Percentiles rank a stretch among this genome's conserved stretches.
Evolutionary conservation across 2,113 vertebrate genomes (phyloP).

Genomic region (Antechinus flavipes): DNA sequence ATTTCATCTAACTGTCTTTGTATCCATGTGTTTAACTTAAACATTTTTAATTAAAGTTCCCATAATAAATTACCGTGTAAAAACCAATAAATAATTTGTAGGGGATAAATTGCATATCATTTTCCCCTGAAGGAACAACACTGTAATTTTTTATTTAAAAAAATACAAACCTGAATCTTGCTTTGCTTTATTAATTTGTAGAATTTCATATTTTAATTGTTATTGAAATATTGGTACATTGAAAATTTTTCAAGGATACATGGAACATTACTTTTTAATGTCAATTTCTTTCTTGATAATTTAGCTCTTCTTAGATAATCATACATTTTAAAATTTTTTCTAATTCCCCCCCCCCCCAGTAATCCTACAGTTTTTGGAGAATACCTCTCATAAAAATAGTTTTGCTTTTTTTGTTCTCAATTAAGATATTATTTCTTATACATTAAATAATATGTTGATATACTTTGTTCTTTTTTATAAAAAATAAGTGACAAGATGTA

Average conservation of each 20-base stretch:
- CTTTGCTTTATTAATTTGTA: background rate
- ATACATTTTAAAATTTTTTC: background rate
- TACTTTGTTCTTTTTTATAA: background rate
- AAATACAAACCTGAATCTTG: background rate
- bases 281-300: background rate
- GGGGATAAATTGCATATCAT: constrained; percentile 22
- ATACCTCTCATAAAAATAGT: background rate
- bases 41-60: constrained; percentile 72
- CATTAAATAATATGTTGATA: background rate
- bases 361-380: background rate
- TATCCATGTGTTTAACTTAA: constrained; percentile 64
- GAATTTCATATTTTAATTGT: background rate
- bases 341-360: background rate
- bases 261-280: background rate
- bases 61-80: constrained; percentile 67
- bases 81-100: constrained; percentile 46
- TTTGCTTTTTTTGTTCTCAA: background rate
- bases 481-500: background rate
- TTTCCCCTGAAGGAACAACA: constrained; percentile 31
- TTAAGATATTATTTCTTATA: background rate
- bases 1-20: constrained; percentile 68
- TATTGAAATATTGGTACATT: background rate
- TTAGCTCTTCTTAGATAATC: background rate
- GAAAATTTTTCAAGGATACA: background rate
- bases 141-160: background rate